Evolutionary conservation across 2,797 vertebrate genomes (phyloP).

Genomic region (Setipinna tenuifilis): DNA sequence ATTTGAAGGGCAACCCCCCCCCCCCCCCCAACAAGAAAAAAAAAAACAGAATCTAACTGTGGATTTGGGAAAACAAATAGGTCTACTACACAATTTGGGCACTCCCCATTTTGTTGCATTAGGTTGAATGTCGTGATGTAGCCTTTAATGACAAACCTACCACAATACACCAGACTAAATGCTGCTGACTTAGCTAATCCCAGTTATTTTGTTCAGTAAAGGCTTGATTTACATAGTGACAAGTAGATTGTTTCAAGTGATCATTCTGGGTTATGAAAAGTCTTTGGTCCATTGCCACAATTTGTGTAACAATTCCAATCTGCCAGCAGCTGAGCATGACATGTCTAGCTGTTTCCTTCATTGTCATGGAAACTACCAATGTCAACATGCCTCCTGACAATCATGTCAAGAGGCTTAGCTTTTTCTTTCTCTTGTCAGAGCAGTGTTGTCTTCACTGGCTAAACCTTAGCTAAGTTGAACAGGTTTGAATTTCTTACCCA

Average conservation of each 20-base stretch:
- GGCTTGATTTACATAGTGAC: neutral
- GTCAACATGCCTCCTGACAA: constrained; percentile 53
- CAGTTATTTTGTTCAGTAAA: neutral
- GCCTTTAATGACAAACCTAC: neutral
- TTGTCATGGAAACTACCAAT: constrained; percentile 54
- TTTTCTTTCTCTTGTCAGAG: neutral
- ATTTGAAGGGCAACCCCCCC: neutral
- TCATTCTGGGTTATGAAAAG: neutral
- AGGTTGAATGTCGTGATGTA: neutral
- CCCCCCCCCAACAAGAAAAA: too few species aligned
- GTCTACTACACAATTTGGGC: too few species aligned
- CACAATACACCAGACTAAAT: neutral
- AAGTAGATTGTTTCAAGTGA: neutral
- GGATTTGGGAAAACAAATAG: neutral
- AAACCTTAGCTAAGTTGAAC: neutral
- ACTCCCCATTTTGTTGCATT: neutral
- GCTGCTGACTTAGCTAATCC: neutral
- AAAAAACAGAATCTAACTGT: too few species aligned
- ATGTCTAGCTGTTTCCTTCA: constrained; percentile 55
- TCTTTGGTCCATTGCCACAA: neutral
- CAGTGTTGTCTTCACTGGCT: neutral
- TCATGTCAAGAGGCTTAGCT: constrained; percentile 3
- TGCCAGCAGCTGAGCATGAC: constrained; percentile 51
- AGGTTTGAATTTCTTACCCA: constrained; percentile 1
- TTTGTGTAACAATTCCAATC: constrained; percentile 53